These are phyloP conservation scores for Pristis pectinata DNA, from an alignment of 2,797 vertebrate species.

Conservation along the genomic window DNA sequence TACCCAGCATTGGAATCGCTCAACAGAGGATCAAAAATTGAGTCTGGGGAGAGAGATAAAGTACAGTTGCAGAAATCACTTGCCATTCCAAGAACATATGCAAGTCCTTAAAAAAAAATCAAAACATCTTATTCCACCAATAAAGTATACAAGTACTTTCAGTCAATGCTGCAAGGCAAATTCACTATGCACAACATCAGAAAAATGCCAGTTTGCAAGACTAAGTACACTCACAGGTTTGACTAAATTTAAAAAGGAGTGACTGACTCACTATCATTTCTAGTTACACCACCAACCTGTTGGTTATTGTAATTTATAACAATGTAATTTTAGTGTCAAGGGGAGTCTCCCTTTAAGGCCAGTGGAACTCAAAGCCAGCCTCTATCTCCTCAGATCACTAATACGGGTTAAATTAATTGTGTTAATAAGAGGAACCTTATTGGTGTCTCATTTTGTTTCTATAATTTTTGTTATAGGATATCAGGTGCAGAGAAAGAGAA, in stretches of 20 bases:
- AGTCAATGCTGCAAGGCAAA: background rate
- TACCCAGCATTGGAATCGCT: background rate
- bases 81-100: background rate
- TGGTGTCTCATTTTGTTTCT: background rate
- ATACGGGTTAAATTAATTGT: background rate
- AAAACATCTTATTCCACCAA: background rate
- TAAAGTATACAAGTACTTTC: background rate
- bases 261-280: background rate
- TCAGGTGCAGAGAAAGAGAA: background rate
- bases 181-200: background rate
- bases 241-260: background rate
- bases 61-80: background rate
- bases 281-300: background rate
- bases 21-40: background rate
- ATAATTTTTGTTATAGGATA: background rate
- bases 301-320: background rate
- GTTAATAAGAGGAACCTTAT: background rate
- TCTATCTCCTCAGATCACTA: background rate
- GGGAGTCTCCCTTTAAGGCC: background rate
- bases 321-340: background rate
- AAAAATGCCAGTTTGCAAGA: background rate
- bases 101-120: background rate
- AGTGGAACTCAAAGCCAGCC: background rate
- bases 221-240: background rate
- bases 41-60: background rate